These are phyloP conservation scores for Catonia carolina DNA, from an alignment of 2,888 invertebrate genomes.

Conservation along the genomic window DNA sequence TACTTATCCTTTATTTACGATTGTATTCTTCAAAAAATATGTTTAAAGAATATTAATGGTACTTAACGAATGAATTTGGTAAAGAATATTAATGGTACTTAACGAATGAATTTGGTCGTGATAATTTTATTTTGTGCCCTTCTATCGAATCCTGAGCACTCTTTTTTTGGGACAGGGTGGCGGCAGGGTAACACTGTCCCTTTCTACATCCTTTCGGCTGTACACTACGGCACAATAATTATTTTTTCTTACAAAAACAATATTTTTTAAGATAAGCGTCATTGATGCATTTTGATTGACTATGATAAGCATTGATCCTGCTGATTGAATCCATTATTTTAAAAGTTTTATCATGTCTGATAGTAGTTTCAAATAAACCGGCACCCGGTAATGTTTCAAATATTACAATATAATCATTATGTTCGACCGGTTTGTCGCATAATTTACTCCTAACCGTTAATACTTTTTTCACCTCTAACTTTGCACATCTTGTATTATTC, in stretches of 20 bases:
- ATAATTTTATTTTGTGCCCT: too few species aligned
- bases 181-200: too few species aligned
- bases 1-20: too few species aligned
- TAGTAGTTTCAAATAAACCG: constrained; percentile 63
- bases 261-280: constrained; percentile 51
- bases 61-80: too few species aligned
- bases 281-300: constrained; percentile 49
- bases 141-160: too few species aligned
- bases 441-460: constrained; percentile 47
- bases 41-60: too few species aligned
- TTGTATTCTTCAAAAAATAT: too few species aligned
- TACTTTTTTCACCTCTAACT: constrained; percentile 49
- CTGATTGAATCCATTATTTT: constrained; percentile 55
- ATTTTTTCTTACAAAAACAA: constrained; percentile 47
- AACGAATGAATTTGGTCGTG: too few species aligned
- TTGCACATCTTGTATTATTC: constrained; percentile 45
- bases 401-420: constrained; percentile 56
- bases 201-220: too few species aligned
- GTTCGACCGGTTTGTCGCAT: constrained; percentile 42
- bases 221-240: too few species aligned
- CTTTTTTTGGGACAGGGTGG: too few species aligned
- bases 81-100: too few species aligned
- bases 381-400: constrained; percentile 61
- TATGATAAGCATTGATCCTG: constrained; percentile 49
- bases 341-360: constrained; percentile 41